These are phyloP conservation scores for Odontomachus brunneus DNA, from an alignment of 1,140 invertebrate genomes.

Conservation along the genomic window DNA sequence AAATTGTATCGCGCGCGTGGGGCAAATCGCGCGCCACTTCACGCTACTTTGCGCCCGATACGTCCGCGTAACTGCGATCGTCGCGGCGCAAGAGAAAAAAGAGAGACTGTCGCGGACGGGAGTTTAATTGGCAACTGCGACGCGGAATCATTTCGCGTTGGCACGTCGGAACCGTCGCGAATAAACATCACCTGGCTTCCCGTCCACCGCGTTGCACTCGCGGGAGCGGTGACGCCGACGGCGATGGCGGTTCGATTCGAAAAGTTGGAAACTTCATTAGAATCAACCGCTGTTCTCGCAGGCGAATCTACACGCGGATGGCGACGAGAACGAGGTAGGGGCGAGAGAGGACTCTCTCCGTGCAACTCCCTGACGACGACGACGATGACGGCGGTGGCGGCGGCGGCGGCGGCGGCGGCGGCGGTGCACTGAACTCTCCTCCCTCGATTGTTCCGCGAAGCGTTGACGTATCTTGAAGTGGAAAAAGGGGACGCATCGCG, in stretches of 20 bases:
- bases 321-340: conserved; percentile 20
- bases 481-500: conserved; percentile 74
- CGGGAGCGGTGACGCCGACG: neutral
- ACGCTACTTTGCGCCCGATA: conserved; percentile 20
- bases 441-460: conserved; percentile 70
- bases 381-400: no score
- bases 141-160: conserved; percentile 38
- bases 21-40: conserved; percentile 42
- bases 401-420: neutral
- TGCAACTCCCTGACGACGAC: conserved; percentile 60
- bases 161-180: conserved; percentile 43
- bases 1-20: neutral
- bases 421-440: conserved; percentile 72
- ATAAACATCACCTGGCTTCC: conserved; percentile 27
- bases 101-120: conserved; percentile 51
- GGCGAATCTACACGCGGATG: conserved; percentile 52
- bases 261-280: conserved; percentile 71
- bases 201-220: conserved; percentile 24
- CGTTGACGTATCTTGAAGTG: conserved; percentile 74
- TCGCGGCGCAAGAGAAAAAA: conserved; percentile 39
- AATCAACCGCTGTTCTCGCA: conserved; percentile 64
- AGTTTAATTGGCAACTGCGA: conserved; percentile 54
- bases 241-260: conserved; percentile 35
- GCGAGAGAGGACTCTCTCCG: conserved; percentile 38
- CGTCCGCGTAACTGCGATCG: neutral